phyloP scores from a whole-genome alignment of 2,113 vertebrate genomes.

The Nerophis ophidion region DNA sequence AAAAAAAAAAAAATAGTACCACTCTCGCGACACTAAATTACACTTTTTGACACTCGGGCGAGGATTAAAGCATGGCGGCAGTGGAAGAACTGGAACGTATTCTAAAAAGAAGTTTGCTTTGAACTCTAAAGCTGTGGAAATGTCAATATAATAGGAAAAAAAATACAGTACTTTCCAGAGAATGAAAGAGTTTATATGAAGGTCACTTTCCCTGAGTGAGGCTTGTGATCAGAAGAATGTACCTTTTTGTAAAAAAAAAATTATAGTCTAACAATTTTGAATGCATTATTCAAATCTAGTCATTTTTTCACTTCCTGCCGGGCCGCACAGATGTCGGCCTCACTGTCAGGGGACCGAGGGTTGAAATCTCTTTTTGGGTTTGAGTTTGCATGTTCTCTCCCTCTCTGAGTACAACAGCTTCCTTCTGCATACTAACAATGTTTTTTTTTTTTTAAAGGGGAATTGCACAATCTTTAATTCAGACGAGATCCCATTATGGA shows the following conservation, averaged over 20 bases:
- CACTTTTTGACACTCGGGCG: constrained; percentile 21
- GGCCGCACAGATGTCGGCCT: no score
- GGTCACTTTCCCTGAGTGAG: constrained; percentile 25
- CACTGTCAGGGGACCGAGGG: no score
- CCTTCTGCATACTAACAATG: no score
- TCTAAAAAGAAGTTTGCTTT: constrained; percentile 48
- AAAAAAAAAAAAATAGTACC: background rate
- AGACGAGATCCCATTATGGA: no score
- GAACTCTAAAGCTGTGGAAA: constrained; percentile 43
- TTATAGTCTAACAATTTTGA: constrained; percentile 1
- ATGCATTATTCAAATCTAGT: background rate
- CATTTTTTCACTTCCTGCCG: background rate
- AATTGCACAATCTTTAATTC: no score
- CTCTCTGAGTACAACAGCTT: no score
- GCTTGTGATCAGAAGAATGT: constrained; percentile 30
- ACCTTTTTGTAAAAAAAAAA: no score
- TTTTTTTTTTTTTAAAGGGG: no score
- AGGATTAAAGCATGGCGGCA: constrained; percentile 32
- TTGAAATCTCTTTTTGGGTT: no score
- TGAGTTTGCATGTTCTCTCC: no score
- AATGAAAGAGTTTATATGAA: constrained; percentile 25
- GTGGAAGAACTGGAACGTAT: constrained; percentile 38
- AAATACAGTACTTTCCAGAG: constrained; percentile 44
- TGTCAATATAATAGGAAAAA: constrained; percentile 28
- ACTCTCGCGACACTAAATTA: background rate